These are phyloP conservation scores for Neopelma chrysocephalum DNA, from an alignment of 2,797 vertebrate species.

Conservation along the genomic window DNA sequence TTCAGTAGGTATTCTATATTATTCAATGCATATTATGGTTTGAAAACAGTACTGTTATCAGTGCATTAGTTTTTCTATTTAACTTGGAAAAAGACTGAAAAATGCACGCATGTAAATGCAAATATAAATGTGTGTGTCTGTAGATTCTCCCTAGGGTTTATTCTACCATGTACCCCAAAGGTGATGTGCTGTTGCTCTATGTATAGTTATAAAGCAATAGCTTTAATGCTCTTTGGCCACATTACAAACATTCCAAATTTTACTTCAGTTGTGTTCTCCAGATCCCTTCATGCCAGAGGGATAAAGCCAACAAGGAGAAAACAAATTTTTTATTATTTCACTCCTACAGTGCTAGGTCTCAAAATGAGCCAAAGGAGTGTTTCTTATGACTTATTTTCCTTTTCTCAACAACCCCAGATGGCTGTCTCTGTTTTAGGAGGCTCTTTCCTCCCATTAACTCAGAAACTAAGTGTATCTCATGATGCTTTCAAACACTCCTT, in stretches of 20 bases:
- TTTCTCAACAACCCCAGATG: background rate
- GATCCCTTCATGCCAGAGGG: background rate
- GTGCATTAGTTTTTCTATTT: background rate
- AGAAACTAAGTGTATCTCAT: background rate
- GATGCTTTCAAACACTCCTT: background rate
- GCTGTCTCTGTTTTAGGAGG: background rate
- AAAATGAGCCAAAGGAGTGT: background rate
- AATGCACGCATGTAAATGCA: background rate
- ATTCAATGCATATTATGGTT: background rate
- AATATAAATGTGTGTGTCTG: background rate
- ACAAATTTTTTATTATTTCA: background rate
- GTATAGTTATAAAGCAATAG: background rate
- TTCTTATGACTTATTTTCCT: background rate
- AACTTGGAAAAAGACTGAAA: background rate
- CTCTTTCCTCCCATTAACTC: background rate
- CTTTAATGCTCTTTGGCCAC: background rate
- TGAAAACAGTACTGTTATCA: background rate
- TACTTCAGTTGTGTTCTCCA: background rate
- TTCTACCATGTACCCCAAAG: background rate
- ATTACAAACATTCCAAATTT: background rate
- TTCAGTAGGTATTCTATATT: background rate
- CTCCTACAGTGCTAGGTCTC: background rate
- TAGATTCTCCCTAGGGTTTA: background rate
- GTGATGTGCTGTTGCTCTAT: background rate
- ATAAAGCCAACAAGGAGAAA: constrained; percentile 5